Evolutionary conservation across 92 coral and sea anemone species (phyloP), one percentile per base, ranked within the genome.

Genomic region (Meandrina meandrites): DNA sequence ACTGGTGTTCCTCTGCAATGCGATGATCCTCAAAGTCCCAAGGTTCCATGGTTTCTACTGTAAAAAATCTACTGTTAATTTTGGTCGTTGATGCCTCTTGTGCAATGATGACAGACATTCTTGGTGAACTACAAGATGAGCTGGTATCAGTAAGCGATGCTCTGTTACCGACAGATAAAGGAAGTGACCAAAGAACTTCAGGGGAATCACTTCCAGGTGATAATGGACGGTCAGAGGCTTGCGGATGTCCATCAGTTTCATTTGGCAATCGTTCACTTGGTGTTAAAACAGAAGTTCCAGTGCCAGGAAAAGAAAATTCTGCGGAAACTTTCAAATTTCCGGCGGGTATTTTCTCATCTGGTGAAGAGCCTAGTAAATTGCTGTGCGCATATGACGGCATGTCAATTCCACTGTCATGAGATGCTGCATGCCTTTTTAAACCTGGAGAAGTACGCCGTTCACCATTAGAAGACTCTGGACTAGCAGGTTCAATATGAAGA

Each of bases 31-130:
- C 94, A 31, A 67, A 51, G 14, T 84, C 93, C 70, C 88, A 90
- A 18, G 93, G 88, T 18, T 90, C 94, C 67, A 91, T 93, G 48
- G 94, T 95, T 79, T 95, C 98, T 2, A 95, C 94, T 6, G 98
- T 93, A 58, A 95, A 95, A 68, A 76, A 95, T 21, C 98, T 81
- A 68, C 98, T 95, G 84, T 95, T 95, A 11, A 95, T 91, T 86
- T 95, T 95, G 48, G 98, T 95, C 10, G 92, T 82, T 1, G 98
- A 91, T 17, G 96, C 90, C 70, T 95, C 98, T 74, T 95, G 98
- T 48, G 98, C 94, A 31, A 95, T 93, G 45, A 95, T 79, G n/a
- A 95, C 92, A 1, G 98, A 95, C 94, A 95, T 95, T 91, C 96
- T 86, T 0, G 98, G 94, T 51, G 96, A 79, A 58, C 92, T 91